Percentiles rank a stretch among this genome's conserved stretches.
phyloP scores from a whole-genome alignment of 2,888 invertebrate genomes.

The Dendrolimus houi region DNA sequence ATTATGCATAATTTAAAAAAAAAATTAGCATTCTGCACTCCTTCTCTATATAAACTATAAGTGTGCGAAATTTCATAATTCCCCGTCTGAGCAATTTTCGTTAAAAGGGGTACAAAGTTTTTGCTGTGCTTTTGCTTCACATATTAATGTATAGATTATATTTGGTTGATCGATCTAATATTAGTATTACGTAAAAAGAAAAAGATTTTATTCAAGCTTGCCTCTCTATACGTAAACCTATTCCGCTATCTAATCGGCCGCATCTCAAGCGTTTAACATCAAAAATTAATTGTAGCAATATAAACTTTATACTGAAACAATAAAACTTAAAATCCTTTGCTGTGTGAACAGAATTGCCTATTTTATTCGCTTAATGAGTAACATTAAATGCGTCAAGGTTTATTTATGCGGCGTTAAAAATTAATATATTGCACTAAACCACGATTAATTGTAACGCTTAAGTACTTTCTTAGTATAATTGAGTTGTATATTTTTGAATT shows the following conservation, averaged over 20 bases:
- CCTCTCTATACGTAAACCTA: no score
- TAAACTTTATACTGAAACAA: background rate
- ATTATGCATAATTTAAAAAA: no score
- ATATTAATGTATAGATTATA: no score
- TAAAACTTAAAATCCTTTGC: conserved; percentile 4
- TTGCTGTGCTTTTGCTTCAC: no score
- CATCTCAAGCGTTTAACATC: background rate
- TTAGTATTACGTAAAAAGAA: no score
- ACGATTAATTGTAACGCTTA: background rate
- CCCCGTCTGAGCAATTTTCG: no score
- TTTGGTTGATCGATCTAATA: no score
- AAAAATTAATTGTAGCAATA: background rate
- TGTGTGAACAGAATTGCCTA: background rate
- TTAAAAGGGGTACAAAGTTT: no score
- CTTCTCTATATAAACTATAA: no score
- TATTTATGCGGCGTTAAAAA: background rate
- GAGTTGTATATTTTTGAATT: background rate
- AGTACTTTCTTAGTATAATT: background rate
- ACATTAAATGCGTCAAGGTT: conserved; percentile 6
- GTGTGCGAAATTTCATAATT: no score
- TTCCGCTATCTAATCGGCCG: background rate
- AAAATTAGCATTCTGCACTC: no score
- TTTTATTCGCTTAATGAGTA: conserved; percentile 10
- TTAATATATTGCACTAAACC: background rate
- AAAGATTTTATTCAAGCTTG: no score